A percentile compares a stretch with the other conserved stretches of the same genome.
These are phyloP conservation scores for Collichthys lucidus DNA, from an alignment of 2,113 vertebrate species.

Conservation along the genomic window DNA sequence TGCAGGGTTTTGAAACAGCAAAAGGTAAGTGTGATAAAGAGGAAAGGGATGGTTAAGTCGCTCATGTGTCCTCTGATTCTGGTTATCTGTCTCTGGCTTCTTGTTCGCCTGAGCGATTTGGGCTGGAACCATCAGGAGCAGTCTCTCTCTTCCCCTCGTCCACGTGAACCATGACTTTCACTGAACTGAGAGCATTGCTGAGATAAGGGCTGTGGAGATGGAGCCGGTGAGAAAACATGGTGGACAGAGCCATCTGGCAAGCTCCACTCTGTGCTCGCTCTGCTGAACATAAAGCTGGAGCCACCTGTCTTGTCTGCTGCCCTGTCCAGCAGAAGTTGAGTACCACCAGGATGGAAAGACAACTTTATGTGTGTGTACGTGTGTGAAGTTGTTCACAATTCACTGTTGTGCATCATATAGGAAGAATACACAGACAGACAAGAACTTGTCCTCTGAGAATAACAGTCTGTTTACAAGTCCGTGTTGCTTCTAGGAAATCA, in stretches of 20 bases:
- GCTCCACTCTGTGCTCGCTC: slow-evolving; percentile 68
- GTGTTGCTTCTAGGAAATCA: slow-evolving; percentile 26
- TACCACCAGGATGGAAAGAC: slow-evolving; percentile 45
- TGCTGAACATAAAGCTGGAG: slow-evolving; percentile 72
- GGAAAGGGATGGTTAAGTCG: slow-evolving; percentile 38
- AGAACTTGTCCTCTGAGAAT: slow-evolving; percentile 30
- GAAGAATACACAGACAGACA: slow-evolving; percentile 17
- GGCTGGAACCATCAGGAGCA: slow-evolving; percentile 65
- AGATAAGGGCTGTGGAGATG: slow-evolving; percentile 75
- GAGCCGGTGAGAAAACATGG: slow-evolving; percentile 70
- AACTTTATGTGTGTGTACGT: slow-evolving; percentile 45
- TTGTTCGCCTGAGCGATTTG: slow-evolving; percentile 64
- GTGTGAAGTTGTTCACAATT: slow-evolving; percentile 41
- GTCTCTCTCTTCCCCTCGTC: slow-evolving; percentile 42
- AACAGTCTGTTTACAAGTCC: slow-evolving; percentile 31
- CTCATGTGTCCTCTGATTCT: slow-evolving; percentile 57
- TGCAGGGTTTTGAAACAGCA: neutral
- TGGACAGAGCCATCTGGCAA: slow-evolving; percentile 78
- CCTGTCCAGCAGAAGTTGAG: slow-evolving; percentile 56
- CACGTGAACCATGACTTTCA: slow-evolving; percentile 67
- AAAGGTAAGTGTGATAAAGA: slow-evolving; percentile 58
- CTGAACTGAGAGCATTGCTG: slow-evolving; percentile 57
- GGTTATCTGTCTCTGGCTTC: slow-evolving; percentile 68
- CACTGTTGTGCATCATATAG: slow-evolving; percentile 10
- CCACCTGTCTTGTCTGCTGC: slow-evolving; percentile 70